Percentiles rank a stretch among this genome's conserved stretches.
Evolutionary conservation across 2,888 invertebrate species (phyloP).

Genomic region (Eudasyphora cyanicolor): DNA sequence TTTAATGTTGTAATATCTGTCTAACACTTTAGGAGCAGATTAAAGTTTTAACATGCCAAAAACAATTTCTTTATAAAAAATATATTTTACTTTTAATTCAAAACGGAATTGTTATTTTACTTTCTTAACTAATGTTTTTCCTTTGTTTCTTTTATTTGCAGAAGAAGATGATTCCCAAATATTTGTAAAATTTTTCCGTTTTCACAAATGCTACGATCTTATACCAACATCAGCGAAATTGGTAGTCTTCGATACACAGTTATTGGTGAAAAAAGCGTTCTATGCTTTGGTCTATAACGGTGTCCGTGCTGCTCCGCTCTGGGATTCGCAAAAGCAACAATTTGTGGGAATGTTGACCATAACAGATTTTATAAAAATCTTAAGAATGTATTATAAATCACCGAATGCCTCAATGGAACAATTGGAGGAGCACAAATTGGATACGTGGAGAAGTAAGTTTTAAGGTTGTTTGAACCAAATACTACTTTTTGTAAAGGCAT

Average conservation of each 20-base stretch:
- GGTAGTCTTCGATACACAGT: conserved; percentile 99
- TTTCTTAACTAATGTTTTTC: conserved; percentile 16
- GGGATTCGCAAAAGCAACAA: conserved; percentile 95
- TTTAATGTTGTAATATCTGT: no score
- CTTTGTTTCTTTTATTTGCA: conserved; percentile 79
- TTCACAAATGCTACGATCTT: conserved; percentile 99
- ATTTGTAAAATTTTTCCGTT: conserved; percentile 99
- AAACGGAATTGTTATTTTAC: no score
- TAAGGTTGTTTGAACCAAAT: not conserved
- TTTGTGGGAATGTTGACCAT: conserved; percentile 99
- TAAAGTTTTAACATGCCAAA: no score
- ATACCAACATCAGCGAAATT: conserved; percentile 99
- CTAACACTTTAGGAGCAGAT: no score
- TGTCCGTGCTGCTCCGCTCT: conserved; percentile 97
- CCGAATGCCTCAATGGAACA: conserved; percentile 96
- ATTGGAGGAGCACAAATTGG: conserved; percentile 96
- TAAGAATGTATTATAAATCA: conserved; percentile 98
- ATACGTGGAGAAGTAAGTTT: conserved; percentile 95
- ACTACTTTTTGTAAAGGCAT: no score
- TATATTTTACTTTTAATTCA: not conserved
- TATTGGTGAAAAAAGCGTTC: conserved; percentile 99
- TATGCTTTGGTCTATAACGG: conserved; percentile 99
- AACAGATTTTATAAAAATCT: conserved; percentile 99
- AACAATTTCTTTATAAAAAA: not conserved
- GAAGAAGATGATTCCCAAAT: conserved; percentile 98